Evolutionary conservation across 2,797 vertebrate species (phyloP).

Genomic region (Phataginus tetradactyla): DNA sequence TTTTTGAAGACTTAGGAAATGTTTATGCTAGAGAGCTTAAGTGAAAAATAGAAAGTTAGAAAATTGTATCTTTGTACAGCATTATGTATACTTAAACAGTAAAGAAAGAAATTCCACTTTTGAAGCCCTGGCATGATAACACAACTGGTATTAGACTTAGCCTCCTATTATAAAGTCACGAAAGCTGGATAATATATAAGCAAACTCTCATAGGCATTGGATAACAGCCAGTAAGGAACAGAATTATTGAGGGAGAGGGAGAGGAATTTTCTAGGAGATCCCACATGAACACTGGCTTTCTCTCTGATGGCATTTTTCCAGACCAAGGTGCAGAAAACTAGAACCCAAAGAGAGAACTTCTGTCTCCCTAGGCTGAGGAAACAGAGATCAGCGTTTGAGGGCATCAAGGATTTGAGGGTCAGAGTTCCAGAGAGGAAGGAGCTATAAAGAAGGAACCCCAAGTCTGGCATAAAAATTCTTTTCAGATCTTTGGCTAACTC

Average conservation of each 20-base stretch:
- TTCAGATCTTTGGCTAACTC: background rate
- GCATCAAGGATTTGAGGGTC: background rate
- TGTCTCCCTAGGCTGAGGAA: background rate
- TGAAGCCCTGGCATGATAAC: no score
- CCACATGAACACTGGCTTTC: background rate
- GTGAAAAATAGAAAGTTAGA: background rate
- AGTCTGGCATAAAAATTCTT: background rate
- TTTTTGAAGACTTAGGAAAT: background rate
- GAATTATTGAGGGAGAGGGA: background rate
- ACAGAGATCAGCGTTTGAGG: background rate
- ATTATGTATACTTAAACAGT: background rate
- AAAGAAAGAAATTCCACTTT: background rate
- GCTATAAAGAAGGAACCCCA: background rate
- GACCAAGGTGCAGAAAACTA: background rate
- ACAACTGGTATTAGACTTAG: background rate
- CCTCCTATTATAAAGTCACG: background rate
- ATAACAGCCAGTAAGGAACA: background rate
- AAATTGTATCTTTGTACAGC: background rate
- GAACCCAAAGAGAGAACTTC: background rate
- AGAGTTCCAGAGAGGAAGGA: background rate
- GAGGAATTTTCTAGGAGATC: background rate
- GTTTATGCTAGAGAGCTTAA: background rate
- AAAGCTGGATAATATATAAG: background rate
- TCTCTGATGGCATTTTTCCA: background rate
- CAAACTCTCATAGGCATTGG: background rate